These are phyloP conservation scores for Meloidogyne hapla DNA, from an alignment of 1,140 invertebrate species.

Conservation along the genomic window DNA sequence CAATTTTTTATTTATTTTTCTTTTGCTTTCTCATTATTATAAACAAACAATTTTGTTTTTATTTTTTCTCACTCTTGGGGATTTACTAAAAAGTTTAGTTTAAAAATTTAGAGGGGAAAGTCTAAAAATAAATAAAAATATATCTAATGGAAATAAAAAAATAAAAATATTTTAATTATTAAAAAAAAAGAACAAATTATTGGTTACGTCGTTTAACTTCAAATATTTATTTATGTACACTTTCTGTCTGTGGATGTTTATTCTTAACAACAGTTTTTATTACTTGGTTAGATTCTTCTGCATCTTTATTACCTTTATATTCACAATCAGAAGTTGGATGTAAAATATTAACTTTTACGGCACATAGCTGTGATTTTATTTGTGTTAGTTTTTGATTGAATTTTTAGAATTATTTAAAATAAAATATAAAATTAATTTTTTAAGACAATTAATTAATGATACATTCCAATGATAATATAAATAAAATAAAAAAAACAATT, in stretches of 20 bases:
- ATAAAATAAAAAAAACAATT: neutral
- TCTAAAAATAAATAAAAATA: too few relatives aligned
- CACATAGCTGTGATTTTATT: conserved; percentile 61
- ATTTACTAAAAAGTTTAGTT: too few relatives aligned
- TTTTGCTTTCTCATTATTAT: too few relatives aligned
- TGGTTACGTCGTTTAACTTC: conserved; percentile 60
- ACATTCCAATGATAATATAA: too few relatives aligned
- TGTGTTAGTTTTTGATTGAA: conserved; percentile 46
- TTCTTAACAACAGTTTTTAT: conserved; percentile 60
- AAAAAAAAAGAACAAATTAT: conserved; percentile 57
- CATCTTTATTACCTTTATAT: conserved; percentile 45
- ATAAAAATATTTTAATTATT: conserved; percentile 18
- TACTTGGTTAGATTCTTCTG: conserved; percentile 51
- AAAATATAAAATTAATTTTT: too few relatives aligned
- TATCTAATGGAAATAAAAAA: too few relatives aligned
- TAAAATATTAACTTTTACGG: conserved; percentile 61
- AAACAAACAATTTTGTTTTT: too few relatives aligned
- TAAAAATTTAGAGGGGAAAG: too few relatives aligned
- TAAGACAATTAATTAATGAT: too few relatives aligned
- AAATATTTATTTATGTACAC: conserved; percentile 61
- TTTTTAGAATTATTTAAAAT: neutral
- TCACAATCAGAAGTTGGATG: conserved; percentile 55
- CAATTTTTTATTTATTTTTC: too few relatives aligned
- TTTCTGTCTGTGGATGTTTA: conserved; percentile 60
- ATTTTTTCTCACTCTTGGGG: too few relatives aligned